Percentiles rank a stretch among this genome's conserved stretches.
These are phyloP conservation scores for Pseudorhombus dupliciocellatus DNA, from an alignment of 2,113 vertebrate species.

Conservation along the genomic window DNA sequence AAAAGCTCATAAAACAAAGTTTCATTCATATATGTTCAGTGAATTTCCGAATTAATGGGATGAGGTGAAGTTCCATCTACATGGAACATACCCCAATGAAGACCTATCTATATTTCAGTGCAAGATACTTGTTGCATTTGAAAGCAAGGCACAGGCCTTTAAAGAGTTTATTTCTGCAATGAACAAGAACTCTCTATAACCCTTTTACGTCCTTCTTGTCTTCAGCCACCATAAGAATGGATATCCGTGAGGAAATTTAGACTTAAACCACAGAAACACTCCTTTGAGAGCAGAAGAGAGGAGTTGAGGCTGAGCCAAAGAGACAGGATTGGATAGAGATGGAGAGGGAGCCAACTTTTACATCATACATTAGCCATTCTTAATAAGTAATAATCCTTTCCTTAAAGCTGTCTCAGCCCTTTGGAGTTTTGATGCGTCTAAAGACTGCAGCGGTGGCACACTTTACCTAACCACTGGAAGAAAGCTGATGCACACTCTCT, in stretches of 20 bases:
- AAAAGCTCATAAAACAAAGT: no score
- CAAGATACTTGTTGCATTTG: background rate
- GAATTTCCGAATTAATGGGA: no score
- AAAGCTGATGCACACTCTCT: constrained; percentile 60
- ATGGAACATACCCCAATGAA: background rate
- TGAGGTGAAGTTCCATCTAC: background rate
- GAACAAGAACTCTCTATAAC: background rate
- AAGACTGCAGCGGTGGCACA: constrained; percentile 68
- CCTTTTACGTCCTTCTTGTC: background rate
- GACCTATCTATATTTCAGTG: background rate
- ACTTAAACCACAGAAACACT: constrained; percentile 18
- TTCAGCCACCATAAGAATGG: background rate
- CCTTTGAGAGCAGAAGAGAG: constrained; percentile 20
- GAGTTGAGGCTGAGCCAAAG: constrained; percentile 40
- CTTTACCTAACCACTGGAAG: constrained; percentile 52
- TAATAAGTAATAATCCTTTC: constrained; percentile 75
- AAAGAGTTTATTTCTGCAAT: background rate
- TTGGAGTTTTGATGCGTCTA: constrained; percentile 59
- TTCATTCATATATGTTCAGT: no score
- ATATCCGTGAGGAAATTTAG: constrained; percentile 9
- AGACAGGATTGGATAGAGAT: constrained; percentile 26
- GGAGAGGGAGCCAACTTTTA: constrained; percentile 53
- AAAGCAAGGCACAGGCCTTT: background rate
- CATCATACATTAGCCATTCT: constrained; percentile 70
- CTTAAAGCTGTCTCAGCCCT: constrained; percentile 70